Evolutionary conservation across 1,140 invertebrate genomes (phyloP).

Genomic region (Drosophila nigrodunni): DNA sequence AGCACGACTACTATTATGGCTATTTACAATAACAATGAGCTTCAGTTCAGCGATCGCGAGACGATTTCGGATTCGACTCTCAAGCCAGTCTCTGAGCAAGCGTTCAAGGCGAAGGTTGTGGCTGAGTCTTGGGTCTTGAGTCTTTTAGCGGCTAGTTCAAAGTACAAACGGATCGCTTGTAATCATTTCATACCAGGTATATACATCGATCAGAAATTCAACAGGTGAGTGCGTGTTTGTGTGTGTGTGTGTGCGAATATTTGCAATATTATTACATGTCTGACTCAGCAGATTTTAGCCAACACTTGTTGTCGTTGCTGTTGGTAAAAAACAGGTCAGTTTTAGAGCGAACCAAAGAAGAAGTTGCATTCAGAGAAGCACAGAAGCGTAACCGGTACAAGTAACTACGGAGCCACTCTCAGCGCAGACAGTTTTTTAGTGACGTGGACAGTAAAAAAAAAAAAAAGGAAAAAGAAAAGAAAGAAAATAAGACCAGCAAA

Average conservation of each 20-base stretch:
- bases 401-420: constrained; percentile 46
- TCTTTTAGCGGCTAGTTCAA: constrained; percentile 54
- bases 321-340: constrained; percentile 60
- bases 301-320: constrained; percentile 1
- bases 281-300: constrained; percentile 35
- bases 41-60: constrained; percentile 38
- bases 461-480: no score
- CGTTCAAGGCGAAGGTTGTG: constrained; percentile 84
- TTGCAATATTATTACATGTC: constrained; percentile 21
- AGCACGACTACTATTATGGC: constrained; percentile 34
- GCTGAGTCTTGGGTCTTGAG: constrained; percentile 55
- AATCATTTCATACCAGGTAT: constrained; percentile 13
- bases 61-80: constrained; percentile 54
- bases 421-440: constrained; percentile 57
- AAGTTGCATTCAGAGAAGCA: constrained; percentile 60
- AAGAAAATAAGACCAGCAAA: constrained; percentile 2
- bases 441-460: constrained; percentile 66
- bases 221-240: constrained; percentile 57
- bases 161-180: constrained; percentile 56
- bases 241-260: constrained; percentile 16
- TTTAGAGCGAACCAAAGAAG: constrained; percentile 39
- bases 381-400: constrained; percentile 70
- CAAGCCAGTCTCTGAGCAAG: constrained; percentile 69
- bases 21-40: constrained; percentile 57
- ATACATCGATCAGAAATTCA: constrained; percentile 48